A percentile compares a stretch with the other conserved stretches of the same genome.
Evolutionary conservation across 1,140 invertebrate genomes (phyloP).

Genomic region (Pemphigus obesinymphae): DNA sequence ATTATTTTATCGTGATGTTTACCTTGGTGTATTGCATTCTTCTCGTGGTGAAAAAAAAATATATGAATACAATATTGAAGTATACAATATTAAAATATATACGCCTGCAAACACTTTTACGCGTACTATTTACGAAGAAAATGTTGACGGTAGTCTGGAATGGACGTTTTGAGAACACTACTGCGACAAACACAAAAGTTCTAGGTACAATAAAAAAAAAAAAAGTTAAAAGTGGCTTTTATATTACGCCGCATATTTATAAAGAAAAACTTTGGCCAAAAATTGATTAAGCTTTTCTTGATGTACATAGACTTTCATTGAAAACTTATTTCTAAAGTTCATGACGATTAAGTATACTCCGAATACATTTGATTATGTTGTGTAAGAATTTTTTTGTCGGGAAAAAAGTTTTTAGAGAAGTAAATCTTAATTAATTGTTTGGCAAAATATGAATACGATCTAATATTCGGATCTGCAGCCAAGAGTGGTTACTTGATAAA

Average conservation of each 20-base stretch:
- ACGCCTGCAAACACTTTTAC: neutral
- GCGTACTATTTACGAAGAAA: neutral
- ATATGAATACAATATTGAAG: neutral
- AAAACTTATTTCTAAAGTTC: conserved; percentile 11
- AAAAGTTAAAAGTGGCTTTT: neutral
- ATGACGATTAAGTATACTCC: neutral
- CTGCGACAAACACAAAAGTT: neutral
- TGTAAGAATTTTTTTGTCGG: neutral
- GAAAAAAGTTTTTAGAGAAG: neutral
- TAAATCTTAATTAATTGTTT: neutral
- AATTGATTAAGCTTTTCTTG: conserved; percentile 13
- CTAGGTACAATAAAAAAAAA: neutral
- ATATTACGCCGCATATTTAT: neutral
- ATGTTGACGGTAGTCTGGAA: neutral
- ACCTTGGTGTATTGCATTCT: neutral
- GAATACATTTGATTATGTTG: neutral
- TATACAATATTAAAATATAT: neutral
- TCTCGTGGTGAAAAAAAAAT: neutral
- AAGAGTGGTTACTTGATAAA: neutral
- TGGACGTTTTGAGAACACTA: neutral
- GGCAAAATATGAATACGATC: neutral
- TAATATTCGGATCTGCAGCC: neutral
- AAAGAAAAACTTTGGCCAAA: neutral
- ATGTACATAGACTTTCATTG: neutral
- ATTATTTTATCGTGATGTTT: too few species aligned